Conservation (phyloP, 2,888 invertebrate genomes). For the Gastracanthus pulcherrimus region DNA sequence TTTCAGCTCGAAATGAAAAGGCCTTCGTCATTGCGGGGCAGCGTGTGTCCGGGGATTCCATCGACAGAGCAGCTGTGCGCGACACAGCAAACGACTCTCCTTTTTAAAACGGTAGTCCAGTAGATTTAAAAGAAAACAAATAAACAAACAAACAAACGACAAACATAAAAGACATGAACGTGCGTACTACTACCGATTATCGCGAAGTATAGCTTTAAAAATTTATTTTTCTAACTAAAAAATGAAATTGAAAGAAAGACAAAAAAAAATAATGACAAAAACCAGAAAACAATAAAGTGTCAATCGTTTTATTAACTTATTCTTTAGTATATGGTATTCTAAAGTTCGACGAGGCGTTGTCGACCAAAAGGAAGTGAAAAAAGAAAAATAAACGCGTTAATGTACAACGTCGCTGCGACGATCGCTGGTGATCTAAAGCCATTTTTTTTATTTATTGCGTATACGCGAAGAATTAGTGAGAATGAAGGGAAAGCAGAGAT, state of each 20-base stretch:
- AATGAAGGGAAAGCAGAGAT: not conserved
- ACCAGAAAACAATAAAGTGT: conserved; percentile 47
- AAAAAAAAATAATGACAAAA: conserved; percentile 47
- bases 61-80: conserved; percentile 32
- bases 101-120: conserved; percentile 41
- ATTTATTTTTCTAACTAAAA: conserved; percentile 56
- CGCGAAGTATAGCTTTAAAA: conserved; percentile 50
- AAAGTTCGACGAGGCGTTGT: conserved; percentile 44
- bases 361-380: conserved; percentile 50
- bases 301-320: conserved; percentile 53
- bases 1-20: conserved; percentile 17
- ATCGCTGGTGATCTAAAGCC: conserved; percentile 51
- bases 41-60: conserved; percentile 42
- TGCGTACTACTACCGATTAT: conserved; percentile 35
- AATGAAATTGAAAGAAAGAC: conserved; percentile 37
- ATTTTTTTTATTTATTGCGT: conserved; percentile 47
- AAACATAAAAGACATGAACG: conserved; percentile 30
- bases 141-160: no score
- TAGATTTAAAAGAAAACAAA: conserved; percentile 50
- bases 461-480: conserved; percentile 50
- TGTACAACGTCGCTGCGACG: conserved; percentile 52
- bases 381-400: conserved; percentile 42
- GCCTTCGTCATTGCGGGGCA: conserved; percentile 18
- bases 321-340: conserved; percentile 50
- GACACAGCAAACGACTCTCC: conserved; percentile 26